phyloP scores from a whole-genome alignment of 2,888 invertebrate genomes.

The Thymelicus lineola region DNA sequence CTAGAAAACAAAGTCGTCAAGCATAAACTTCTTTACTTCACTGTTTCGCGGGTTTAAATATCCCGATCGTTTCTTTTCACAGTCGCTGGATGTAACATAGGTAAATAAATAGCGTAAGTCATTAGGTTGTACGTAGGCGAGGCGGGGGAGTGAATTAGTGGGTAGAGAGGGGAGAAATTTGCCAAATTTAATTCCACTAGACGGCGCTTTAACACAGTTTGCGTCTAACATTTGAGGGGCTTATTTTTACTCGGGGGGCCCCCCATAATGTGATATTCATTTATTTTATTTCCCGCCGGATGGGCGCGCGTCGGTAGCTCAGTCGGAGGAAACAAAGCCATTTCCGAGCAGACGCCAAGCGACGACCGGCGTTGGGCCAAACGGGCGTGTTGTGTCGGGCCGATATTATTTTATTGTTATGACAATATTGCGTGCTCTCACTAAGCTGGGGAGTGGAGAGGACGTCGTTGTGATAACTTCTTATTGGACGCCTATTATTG shows the following conservation, averaged over 20 bases:
- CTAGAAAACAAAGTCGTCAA: no score
- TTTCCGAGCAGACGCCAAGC: slow-evolving; percentile 62
- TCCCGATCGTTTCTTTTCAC: neutral
- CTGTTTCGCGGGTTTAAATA: neutral
- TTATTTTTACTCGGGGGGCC: slow-evolving; percentile 61
- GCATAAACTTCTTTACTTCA: no score
- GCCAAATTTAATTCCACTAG: slow-evolving; percentile 64
- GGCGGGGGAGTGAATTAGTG: neutral
- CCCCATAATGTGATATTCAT: slow-evolving; percentile 72
- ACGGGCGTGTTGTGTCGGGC: slow-evolving; percentile 25
- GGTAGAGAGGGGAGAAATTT: slow-evolving; percentile 38
- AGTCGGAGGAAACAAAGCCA: slow-evolving; percentile 76
- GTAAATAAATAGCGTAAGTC: slow-evolving; percentile 42
- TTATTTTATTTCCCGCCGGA: slow-evolving; percentile 76
- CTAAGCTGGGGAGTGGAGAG: slow-evolving; percentile 23
- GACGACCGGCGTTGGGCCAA: slow-evolving; percentile 28
- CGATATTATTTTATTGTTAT: slow-evolving; percentile 36
- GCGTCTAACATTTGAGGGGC: slow-evolving; percentile 51
- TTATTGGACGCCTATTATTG: slow-evolving; percentile 18
- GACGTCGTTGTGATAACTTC: slow-evolving; percentile 35
- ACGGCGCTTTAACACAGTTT: slow-evolving; percentile 56
- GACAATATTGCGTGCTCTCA: slow-evolving; percentile 10
- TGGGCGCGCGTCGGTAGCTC: slow-evolving; percentile 59
- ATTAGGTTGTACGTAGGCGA: slow-evolving; percentile 33
- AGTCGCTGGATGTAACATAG: slow-evolving; percentile 9